Conservation (phyloP, 2,113 vertebrate species). For the Psephotus haematonotus region DNA sequence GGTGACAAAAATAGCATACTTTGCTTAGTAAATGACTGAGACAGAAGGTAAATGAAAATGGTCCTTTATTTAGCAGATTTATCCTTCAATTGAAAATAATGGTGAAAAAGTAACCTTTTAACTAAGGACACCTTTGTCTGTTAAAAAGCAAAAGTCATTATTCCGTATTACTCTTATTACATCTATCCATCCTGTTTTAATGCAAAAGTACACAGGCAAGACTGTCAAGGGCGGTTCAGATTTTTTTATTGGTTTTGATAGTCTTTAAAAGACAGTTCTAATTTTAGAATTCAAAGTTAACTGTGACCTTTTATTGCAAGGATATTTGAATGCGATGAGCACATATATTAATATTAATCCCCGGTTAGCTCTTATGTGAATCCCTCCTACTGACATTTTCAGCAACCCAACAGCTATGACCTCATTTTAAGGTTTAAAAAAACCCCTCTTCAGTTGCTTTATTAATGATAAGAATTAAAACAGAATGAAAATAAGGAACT, state of each 20-base stretch:
- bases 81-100: not conserved
- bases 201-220: not conserved
- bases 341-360: slow-evolving; percentile 44
- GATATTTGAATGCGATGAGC: slow-evolving; percentile 6
- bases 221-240: not conserved
- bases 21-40: not conserved
- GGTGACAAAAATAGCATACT: not conserved
- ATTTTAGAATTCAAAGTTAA: slow-evolving; percentile 23
- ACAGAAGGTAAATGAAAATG: not conserved
- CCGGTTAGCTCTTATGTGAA: not conserved
- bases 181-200: not conserved
- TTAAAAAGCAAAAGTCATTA: not conserved
- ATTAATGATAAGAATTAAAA: not conserved
- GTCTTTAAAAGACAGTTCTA: not conserved
- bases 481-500: not conserved
- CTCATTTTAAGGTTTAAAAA: not conserved
- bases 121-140: not conserved
- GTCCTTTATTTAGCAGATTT: not conserved
- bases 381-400: slow-evolving; percentile 18
- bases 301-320: slow-evolving; percentile 22
- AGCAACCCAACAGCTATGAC: not conserved
- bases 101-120: not conserved
- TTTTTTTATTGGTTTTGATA: slow-evolving; percentile 5
- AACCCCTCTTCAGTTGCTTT: not conserved
- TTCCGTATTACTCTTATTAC: not conserved